Base-by-base conservation (phyloP, 2,797 vertebrate genomes). In the Dromococcyx pavoninus region DNA sequence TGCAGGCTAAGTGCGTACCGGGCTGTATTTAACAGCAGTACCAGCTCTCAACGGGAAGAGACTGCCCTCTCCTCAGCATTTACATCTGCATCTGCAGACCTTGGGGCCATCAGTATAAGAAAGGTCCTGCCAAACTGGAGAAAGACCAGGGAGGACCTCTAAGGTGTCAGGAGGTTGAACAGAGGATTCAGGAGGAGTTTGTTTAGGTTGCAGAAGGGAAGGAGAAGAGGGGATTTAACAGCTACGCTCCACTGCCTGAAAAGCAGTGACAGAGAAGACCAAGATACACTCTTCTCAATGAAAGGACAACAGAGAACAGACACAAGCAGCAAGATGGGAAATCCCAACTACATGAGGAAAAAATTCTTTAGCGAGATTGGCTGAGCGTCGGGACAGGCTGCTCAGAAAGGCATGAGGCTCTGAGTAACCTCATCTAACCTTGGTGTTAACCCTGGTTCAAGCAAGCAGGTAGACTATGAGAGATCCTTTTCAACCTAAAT, bases 11-110 rank as follows among this genome's bases (percentile, higher is more conserved):
- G 13, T 66, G 32, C 1, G 1, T 11, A 25, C 24, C 3, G 19
- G 32, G 60, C 60, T 51, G 41, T 44, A 32, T 2, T 0, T 7
- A 76, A 43, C 24, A 32, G 30, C 16, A 1, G 0, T 10, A 27
- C 14, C 51, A 74, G 32, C 32, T 76, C 80, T n/a, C 0, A 1
- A 37, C 11, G 28, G 57, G 17, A 75, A 41, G 21, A 7, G n/a
- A 44, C 58, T 66, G 21, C 32, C 53, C 48, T 56, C 53, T 71
- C 23, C 58, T 53, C 60, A 57, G 72, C 51, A 33, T 51, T 33
- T 51, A 15, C 19, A 41, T 3, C 28, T 64, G 39, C 25, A 73
- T 25, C 66, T 50, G 69, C 64, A 82, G 48, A 84, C 3, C 62
- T 10, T 62, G 74, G 67, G 60, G 16, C 19, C 74, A 62, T 11